A percentile compares a stretch with the other conserved stretches of the same genome.
These are phyloP conservation scores for Bombus turneri DNA, from an alignment of 1,140 invertebrate genomes.

Conservation along the genomic window DNA sequence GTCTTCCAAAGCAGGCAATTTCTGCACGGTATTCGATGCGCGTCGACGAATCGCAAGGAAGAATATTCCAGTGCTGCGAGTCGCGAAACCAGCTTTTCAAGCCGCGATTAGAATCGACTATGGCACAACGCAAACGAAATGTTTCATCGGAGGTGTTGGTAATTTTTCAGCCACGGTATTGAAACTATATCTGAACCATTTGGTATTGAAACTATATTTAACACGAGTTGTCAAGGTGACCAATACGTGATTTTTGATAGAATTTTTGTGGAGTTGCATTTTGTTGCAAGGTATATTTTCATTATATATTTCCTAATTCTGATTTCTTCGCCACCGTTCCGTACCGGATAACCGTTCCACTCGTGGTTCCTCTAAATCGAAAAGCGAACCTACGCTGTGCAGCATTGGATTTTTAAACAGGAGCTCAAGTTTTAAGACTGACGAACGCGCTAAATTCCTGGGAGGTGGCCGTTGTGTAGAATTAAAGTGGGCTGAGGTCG, in stretches of 20 bases:
- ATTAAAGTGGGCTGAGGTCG: not conserved
- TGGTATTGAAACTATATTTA: no score
- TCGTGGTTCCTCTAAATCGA: no score
- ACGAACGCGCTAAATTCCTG: not conserved
- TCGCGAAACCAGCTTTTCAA: constrained; percentile 14
- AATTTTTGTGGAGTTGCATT: not conserved
- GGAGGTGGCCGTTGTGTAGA: not conserved
- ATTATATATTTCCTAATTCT: not conserved
- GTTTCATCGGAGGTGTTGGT: not conserved
- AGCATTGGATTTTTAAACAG: not conserved
- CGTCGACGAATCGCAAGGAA: constrained; percentile 28
- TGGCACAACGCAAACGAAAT: not conserved
- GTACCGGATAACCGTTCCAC: not conserved
- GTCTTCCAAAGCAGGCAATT: constrained; percentile 62
- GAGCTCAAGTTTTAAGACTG: not conserved
- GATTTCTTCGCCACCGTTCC: not conserved
- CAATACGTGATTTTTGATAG: not conserved
- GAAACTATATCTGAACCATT: not conserved
- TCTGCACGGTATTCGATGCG: constrained; percentile 42
- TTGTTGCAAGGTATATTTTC: not conserved
- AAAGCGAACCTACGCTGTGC: not conserved
- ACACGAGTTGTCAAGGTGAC: no score
- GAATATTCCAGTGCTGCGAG: constrained; percentile 21
- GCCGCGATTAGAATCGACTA: not conserved
- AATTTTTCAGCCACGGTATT: not conserved